Evolutionary conservation across 2,888 invertebrate species (phyloP), one percentile per base, ranked within the genome.

Genomic region (Sisyra nigra): DNA sequence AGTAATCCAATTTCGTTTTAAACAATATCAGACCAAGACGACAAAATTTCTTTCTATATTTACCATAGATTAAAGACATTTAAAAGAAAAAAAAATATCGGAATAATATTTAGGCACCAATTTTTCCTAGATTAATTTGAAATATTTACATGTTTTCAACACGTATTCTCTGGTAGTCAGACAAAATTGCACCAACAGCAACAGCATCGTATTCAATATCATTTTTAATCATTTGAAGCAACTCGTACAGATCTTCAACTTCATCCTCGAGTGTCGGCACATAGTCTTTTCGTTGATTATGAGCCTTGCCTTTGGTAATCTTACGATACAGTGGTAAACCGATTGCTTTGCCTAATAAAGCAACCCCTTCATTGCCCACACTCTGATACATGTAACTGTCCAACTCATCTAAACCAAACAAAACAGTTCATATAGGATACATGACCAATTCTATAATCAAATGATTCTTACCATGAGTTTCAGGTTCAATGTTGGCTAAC

Each of bases 341-440:
- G 81, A 96, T 86, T 2, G 98, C 96, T 61, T 91, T 83, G 18
- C 93, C 88, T 60, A 94, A 87, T 50, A 85, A 69, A 50, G 82
- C 80, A 49, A 98, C 82, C 13, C 89, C 92, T 68, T 94, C 88
- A 60, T 93, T 89, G 1, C 97, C 98, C 44, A 98, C 97, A 41
- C 94, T 94, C 70, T 99, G 98, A 61, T 96, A 98, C 98, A 99
- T 99, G 60, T 88, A 97, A 59, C 93, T 93, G 63, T 96, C 94
- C 55, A 92, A 60, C 62, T 94, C 94, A 72, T 85, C 85, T 81
- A 60, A 33, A 63, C 63, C 51, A 41, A 47, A 48, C 45, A 37
- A 37, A 37, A 33, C 9, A 6, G 9, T 5, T 33, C n/a, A 13
- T 33, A 24, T n/a, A n/a, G n/a, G n/a, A n/a, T n/a, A n/a, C n/a